Evolutionary conservation across 2,888 invertebrate species (phyloP).

Genomic region (Ophion ventricosus): DNA sequence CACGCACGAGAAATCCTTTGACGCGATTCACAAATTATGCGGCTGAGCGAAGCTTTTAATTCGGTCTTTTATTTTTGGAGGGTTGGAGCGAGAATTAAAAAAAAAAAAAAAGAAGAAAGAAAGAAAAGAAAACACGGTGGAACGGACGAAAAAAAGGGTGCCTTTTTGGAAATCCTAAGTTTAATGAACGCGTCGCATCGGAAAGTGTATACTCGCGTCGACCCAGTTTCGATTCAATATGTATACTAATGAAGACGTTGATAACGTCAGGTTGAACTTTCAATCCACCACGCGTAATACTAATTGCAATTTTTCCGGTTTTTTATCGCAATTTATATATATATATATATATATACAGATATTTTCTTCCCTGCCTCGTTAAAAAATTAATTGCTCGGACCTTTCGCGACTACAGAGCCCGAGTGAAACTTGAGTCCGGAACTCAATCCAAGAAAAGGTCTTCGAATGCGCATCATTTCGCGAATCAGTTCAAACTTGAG

Average conservation of each 20-base stretch:
- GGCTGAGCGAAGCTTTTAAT: not conserved
- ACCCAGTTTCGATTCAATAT: slow-evolving; percentile 7
- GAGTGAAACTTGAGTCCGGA: no score
- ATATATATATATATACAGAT: no score
- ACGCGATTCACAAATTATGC: slow-evolving; percentile 4
- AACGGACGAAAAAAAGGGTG: not conserved
- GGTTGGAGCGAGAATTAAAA: not conserved
- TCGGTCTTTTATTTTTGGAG: not conserved
- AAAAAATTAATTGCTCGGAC: not conserved
- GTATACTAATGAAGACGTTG: slow-evolving; percentile 2
- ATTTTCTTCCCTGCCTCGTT: not conserved
- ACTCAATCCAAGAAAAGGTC: no score
- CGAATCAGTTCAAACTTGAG: no score
- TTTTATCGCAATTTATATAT: not conserved
- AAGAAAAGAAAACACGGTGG: no score
- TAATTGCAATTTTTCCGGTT: not conserved
- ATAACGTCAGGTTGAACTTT: not conserved
- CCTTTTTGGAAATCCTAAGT: not conserved
- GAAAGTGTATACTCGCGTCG: not conserved
- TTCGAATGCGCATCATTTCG: no score
- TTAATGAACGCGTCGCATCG: not conserved
- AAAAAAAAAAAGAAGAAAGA: not conserved
- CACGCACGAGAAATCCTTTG: slow-evolving; percentile 20
- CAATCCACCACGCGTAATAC: not conserved
- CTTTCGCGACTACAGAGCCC: no score